These are phyloP conservation scores for Platichthys stellatus DNA, from an alignment of 2,113 vertebrate genomes.

Conservation along the genomic window DNA sequence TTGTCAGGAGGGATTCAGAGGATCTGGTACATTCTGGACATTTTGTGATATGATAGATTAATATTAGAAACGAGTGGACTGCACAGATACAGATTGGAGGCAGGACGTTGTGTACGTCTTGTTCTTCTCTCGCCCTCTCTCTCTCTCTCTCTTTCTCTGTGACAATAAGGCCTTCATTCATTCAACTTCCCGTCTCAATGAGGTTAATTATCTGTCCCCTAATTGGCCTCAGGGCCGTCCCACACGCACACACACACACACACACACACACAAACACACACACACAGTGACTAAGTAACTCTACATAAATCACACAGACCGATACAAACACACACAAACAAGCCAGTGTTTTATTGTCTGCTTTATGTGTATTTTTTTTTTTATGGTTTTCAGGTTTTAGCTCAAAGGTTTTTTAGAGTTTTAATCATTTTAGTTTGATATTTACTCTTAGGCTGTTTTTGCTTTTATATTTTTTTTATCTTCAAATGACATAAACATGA, in stretches of 20 bases:
- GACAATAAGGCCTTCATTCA: constrained; percentile 71
- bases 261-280: background rate
- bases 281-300: background rate
- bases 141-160: background rate
- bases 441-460: no score
- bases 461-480: background rate
- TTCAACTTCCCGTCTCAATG: constrained; percentile 69
- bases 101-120: background rate
- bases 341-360: background rate
- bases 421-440: background rate
- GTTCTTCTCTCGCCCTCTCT: background rate
- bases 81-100: background rate
- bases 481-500: no score
- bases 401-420: background rate
- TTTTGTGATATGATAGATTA: background rate
- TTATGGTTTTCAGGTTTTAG: background rate
- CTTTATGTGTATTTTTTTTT: background rate
- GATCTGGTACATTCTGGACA: background rate
- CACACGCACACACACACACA: background rate
- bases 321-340: background rate
- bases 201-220: constrained; percentile 79
- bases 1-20: no score
- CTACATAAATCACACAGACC: background rate
- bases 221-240: constrained; percentile 66
- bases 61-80: background rate